Evolutionary conservation across 2,797 vertebrate genomes (phyloP).

Genomic region (Urosaurus nigricauda): DNA sequence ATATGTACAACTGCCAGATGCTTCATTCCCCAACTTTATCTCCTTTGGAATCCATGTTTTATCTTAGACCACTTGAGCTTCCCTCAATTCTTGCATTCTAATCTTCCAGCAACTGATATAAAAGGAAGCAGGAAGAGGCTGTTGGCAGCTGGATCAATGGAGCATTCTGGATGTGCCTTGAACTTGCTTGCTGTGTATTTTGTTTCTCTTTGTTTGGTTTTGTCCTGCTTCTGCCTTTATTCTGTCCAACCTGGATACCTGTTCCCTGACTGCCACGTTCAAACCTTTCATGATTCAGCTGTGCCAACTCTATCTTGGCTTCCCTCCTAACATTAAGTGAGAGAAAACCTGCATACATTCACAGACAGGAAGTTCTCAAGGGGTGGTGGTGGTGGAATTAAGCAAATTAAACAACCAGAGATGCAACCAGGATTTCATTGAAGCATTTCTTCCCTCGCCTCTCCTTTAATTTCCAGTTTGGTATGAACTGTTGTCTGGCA

Average conservation of each 20-base stretch:
- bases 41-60: neutral
- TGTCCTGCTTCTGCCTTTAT: neutral
- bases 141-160: neutral
- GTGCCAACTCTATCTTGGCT: too few species aligned
- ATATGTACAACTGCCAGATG: neutral
- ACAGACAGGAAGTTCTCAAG: conserved; percentile 59
- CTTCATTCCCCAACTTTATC: neutral
- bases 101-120: neutral
- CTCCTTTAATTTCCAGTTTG: conserved; percentile 67
- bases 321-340: neutral
- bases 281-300: too few species aligned
- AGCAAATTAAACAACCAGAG: conserved; percentile 73
- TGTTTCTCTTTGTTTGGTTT: neutral
- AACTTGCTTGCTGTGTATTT: neutral
- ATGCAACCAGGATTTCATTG: conserved; percentile 73
- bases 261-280: neutral
- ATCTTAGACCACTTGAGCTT: neutral
- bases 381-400: conserved; percentile 58
- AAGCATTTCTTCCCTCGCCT: conserved; percentile 72
- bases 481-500: conserved; percentile 74
- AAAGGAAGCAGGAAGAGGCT: neutral
- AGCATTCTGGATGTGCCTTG: neutral
- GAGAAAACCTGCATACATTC: neutral
- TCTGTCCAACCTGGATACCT: neutral
- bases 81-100: neutral